Evolutionary conservation across 1,140 invertebrate species (phyloP), one percentile per base, ranked within the genome.

Genomic region (Euura lappo): DNA sequence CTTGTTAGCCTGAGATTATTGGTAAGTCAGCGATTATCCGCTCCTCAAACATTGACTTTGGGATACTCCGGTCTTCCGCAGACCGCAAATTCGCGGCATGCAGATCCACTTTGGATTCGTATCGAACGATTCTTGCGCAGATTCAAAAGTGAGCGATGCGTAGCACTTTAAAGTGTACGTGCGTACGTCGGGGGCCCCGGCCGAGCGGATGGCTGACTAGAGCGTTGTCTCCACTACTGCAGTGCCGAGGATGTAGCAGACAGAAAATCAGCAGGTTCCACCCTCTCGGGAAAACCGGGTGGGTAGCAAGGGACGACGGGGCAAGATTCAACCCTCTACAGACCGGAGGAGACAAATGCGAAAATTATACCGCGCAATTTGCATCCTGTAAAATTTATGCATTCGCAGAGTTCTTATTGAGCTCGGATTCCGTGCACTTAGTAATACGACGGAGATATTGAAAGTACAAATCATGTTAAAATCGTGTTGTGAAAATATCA

Each of bases 381-480:
- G 51, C 51, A 60, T 60, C 51, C 51, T 60, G 51, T n/a, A 60
- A n/a, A 60, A 60, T 60, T 60, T 60, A 60, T 60, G 51, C 51
- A 60, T 60, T 60, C 13, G 28, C 4, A 60, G 51, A 5, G 8
- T 60, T 60, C 6, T 60, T 60, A 60, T 60, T 60, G 51, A 60
- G 51, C 4, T 60, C 3, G 51, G 51, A 60, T 60, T 60, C 51
- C 51, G 51, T 60, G 51, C 51, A 60, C 51, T 60, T 60, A 60
- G 4, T 60, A 60, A 28, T 28, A 28, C 28, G 28, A 28, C 0
- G 28, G 28, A 28, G 28, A 28, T 28, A 28, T 28, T 28, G 28
- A 28, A 28, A 28, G 28, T 28, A 28, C 28, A 28, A 28, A 28
- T 28, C 28, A 28, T 28, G 28, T 28, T 28, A 1, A 28, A 28